Evolutionary conservation across 2,113 vertebrate species (phyloP), one percentile per base, ranked within the genome.

Genomic region (Prietella phreatophila): DNA sequence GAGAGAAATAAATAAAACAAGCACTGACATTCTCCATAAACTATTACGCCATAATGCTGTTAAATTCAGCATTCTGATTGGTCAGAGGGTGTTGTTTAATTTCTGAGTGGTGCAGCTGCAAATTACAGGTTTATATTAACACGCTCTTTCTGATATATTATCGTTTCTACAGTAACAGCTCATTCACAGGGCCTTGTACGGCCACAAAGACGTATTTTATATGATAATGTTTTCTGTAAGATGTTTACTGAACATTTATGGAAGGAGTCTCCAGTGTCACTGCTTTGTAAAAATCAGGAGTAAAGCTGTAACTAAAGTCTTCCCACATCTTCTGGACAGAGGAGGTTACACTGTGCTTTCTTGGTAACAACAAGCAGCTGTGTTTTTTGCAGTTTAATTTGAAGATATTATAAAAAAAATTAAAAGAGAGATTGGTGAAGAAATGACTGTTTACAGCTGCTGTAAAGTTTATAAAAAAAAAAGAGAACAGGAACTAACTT

Each of bases 1-100:
- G 91, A 17, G 90, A 33, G 92, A 15, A 88, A 14, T 65, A 65
- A 83, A 30, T 8, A 90, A 90, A 47, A 11, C 85, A 86, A 9
- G 85, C 84, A 86, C 47, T 17, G 7, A 78, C n/a, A 10, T 30
- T 61, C n/a, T 42, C 55, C 10, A 85, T 30, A 3, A 71, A 39
- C 42, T 50, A 5, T 20, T 58, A 20, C 19, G 30, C 19, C 30
- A 5, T 1, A 58, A 39, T 13, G 10, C 53, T 36, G 17, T 2
- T 11, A 82, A 58, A 82, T 60, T 27, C 19, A 36, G 30, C 27
- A 33, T 82, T 82, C 20, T 58, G 30, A 60, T 3, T 60, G 9
- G 30, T 39, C 55, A 60, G 76, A 27, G 19, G 9, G 10, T 33
- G 15, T 10, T 80, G n/a, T 58, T 11, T 81, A 55, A 56, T 55